phyloP scores from a whole-genome alignment of 2,888 invertebrate species.

The Creontiades dilutus region DNA sequence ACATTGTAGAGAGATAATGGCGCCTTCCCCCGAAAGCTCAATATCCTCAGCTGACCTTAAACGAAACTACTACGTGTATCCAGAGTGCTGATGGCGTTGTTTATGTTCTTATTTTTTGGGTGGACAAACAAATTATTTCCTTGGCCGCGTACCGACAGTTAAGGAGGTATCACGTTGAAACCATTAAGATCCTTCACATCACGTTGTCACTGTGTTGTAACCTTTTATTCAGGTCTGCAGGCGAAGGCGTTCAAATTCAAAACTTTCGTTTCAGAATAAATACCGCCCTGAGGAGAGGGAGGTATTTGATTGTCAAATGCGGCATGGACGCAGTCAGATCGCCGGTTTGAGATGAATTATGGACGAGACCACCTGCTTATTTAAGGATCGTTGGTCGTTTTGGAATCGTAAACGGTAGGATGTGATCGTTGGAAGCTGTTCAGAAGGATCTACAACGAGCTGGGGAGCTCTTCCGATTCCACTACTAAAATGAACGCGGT shows the following conservation, averaged over 20 bases:
- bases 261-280: constrained; percentile 36
- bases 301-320: constrained; percentile 22
- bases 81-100: constrained; percentile 4
- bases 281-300: neutral
- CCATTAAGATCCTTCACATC: constrained; percentile 3
- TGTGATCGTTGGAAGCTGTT: neutral
- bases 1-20: constrained; percentile 9
- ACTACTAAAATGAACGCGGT: neutral
- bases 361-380: constrained; percentile 1
- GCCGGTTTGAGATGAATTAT: constrained; percentile 9
- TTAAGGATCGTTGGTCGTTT: neutral
- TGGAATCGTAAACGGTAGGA: neutral
- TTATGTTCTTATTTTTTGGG: neutral
- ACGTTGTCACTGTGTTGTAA: constrained; percentile 30
- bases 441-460: neutral
- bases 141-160: neutral
- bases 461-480: neutral
- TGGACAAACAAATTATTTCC: neutral
- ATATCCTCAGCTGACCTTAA: constrained; percentile 19
- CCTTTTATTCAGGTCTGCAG: constrained; percentile 28
- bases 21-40: neutral
- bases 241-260: constrained; percentile 5
- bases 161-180: neutral
- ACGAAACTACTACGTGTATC: neutral
- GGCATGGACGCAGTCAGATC: neutral